Conservation (phyloP, 2,888 invertebrate genomes). For the Ectropis crepuscularia region DNA sequence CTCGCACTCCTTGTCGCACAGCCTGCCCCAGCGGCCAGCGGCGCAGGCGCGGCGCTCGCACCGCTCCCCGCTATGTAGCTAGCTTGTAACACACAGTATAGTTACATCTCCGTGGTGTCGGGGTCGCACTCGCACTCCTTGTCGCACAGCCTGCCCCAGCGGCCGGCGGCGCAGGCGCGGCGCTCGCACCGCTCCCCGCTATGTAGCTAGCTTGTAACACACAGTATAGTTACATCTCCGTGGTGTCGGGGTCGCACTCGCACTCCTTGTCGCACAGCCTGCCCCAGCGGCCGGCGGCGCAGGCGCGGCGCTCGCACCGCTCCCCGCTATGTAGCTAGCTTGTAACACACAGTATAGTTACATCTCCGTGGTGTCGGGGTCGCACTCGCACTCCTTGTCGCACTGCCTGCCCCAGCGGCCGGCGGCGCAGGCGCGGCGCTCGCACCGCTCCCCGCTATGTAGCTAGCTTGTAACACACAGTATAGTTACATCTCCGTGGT, state of each 20-base stretch:
- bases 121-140: slow-evolving; percentile 89
- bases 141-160: slow-evolving; percentile 89
- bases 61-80: too few relatives aligned
- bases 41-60: slow-evolving; percentile 89
- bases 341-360: too few relatives aligned
- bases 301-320: slow-evolving; percentile 87
- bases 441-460: too few relatives aligned
- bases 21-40: slow-evolving; percentile 86
- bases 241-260: slow-evolving; percentile 88
- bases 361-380: slow-evolving; percentile 88
- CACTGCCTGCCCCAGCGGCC: slow-evolving; percentile 89
- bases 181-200: slow-evolving; percentile 88
- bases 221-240: slow-evolving; percentile 85
- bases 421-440: slow-evolving; percentile 87
- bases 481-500: slow-evolving; percentile 87
- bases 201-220: too few relatives aligned
- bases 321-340: too few relatives aligned
- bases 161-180: slow-evolving; percentile 87
- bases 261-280: slow-evolving; percentile 88
- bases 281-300: slow-evolving; percentile 88
- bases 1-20: slow-evolving; percentile 89
- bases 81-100: too few relatives aligned
- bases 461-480: too few relatives aligned
- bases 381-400: slow-evolving; percentile 89
- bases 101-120: slow-evolving; percentile 87